phyloP scores from a whole-genome alignment of 2,797 vertebrate species.

The Neosalanx taihuensis region DNA sequence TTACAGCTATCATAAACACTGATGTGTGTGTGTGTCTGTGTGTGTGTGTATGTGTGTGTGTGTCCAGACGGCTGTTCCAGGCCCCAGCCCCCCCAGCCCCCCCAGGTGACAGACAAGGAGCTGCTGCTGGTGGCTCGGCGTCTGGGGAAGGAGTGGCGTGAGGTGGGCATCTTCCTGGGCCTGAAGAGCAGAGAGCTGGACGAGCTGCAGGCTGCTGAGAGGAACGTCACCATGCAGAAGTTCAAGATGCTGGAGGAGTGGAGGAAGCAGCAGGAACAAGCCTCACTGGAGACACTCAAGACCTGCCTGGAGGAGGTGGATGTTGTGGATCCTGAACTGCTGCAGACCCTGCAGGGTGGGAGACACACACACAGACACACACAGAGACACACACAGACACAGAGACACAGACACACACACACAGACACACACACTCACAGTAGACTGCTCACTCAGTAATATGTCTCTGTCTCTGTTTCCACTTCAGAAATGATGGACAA shows the following conservation, averaged over 20 bases:
- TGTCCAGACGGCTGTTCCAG: constrained; percentile 58
- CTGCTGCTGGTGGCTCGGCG: constrained; percentile 74
- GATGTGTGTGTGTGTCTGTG: no score
- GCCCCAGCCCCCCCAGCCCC: constrained; percentile 7
- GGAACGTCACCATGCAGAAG: constrained; percentile 72
- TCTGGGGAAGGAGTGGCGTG: constrained; percentile 79
- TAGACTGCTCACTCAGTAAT: neutral
- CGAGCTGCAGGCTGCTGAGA: constrained; percentile 65
- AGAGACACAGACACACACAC: neutral
- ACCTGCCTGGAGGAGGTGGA: constrained; percentile 55
- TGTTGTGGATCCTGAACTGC: constrained; percentile 68
- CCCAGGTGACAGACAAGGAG: constrained; percentile 72
- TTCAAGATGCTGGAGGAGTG: constrained; percentile 75
- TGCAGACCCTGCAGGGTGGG: constrained; percentile 70
- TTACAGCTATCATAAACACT: no score
- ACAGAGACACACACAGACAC: neutral
- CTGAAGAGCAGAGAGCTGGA: constrained; percentile 72
- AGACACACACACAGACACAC: neutral
- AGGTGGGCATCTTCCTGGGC: constrained; percentile 74
- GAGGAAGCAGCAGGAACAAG: constrained; percentile 64
- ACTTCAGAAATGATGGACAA: constrained; percentile 59
- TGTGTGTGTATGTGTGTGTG: neutral
- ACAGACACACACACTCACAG: neutral
- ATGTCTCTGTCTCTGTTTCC: constrained; percentile 4
- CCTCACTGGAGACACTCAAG: constrained; percentile 44